Evolutionary conservation across 2,113 vertebrate species (phyloP), one percentile per base, ranked within the genome.

Genomic region (Ammospiza nelsoni): DNA sequence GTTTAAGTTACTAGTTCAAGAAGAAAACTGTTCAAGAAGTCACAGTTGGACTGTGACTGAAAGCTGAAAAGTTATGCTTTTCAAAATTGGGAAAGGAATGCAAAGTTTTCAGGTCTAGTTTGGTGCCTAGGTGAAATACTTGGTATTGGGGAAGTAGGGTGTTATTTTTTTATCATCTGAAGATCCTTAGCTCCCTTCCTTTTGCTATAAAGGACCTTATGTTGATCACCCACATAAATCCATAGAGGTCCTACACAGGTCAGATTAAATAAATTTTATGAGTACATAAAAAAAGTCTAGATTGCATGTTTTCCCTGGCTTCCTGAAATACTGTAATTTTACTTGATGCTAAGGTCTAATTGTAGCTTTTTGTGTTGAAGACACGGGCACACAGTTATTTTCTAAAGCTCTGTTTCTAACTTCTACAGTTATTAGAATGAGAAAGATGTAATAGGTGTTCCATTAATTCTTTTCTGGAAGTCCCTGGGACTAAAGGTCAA

Each of bases 381-480:
- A 22, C 20, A 24, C 31, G 18, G 33, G 9, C 0, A 0, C 31
- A 62, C 2, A 25, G 17, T n/a, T 59, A 31, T 31, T 57, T 24
- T 28, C 23, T 35, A 78, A 68, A 88, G 11, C 12, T 71, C 28
- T 55, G 9, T 31, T 58, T 33, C 13, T 61, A 39, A 27, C 16
- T 81, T 73, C 33, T 22, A 31, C 15, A 28, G 13, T 46, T 63
- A 65, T 4, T 21, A 75, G 48, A 28, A 58, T 37, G 15, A 79
- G 14, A 89, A 73, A 17, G 31, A 37, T 37, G 22, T 21, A 51
- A 58, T 63, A 46, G 67, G 15, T 31, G 1, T 58, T 62, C 29
- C 20, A 46, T 49, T 0, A 46, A 27, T 35, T 57, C 4, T 87
- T 65, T 69, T 69, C 73, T 74, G 27, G 14, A 71, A 66, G 14